A percentile compares a stretch with the other conserved stretches of the same genome.
phyloP scores from a whole-genome alignment of 2,113 vertebrate species.

The Psittacara wagleri region DNA sequence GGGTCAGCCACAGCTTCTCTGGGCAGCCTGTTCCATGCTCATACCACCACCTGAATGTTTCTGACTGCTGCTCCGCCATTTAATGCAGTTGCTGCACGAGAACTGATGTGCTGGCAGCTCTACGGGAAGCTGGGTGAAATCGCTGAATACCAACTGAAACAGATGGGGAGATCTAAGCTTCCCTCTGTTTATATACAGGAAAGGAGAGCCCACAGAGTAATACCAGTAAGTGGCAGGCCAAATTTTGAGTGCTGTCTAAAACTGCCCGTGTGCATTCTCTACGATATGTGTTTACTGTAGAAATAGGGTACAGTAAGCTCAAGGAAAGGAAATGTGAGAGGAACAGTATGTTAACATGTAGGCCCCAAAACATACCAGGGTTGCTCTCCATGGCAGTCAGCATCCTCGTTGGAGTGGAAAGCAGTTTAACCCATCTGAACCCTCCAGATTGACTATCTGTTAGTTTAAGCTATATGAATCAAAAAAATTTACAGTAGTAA shows the following conservation, averaged over 20 bases:
- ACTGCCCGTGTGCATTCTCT: not conserved
- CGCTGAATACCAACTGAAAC: not conserved
- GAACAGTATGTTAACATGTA: rapidly evolving
- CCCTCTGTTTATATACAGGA: not conserved
- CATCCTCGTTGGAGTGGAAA: not conserved
- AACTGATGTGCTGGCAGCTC: not conserved
- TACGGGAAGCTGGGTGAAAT: not conserved
- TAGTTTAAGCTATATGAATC: not conserved
- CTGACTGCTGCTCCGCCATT: not conserved
- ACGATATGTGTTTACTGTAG: not conserved
- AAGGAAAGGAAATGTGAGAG: not conserved
- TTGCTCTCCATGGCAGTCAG: not conserved
- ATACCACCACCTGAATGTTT: not conserved
- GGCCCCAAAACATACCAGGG: rapidly evolving
- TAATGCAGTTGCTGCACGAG: not conserved
- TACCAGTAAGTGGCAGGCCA: not conserved
- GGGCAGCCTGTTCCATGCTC: not conserved
- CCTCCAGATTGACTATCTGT: not conserved
- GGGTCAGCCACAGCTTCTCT: not conserved
- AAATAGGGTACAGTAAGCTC: not conserved
- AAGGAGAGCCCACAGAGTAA: not conserved
- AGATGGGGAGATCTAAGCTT: not conserved
- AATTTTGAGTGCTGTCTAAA: not conserved
- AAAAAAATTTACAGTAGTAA: not conserved
- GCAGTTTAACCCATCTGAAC: not conserved